Conservation (phyloP, 30 jellyfish, hydroid and myxozoan species). For the Cassiopea xamachana region DNA sequence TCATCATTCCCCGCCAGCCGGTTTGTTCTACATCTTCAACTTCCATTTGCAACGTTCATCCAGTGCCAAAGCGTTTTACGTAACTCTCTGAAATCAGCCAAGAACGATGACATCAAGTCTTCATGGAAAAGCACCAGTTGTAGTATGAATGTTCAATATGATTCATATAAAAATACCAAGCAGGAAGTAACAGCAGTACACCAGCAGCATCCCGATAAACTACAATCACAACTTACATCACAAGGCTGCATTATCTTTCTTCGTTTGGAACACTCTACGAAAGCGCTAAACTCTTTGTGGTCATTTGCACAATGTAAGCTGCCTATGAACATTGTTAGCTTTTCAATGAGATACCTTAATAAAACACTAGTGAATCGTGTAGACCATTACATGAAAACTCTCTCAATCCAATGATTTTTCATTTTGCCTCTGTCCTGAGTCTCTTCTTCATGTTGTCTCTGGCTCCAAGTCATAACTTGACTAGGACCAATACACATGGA, state of each 20-base stretch:
- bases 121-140: background rate
- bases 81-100: background rate
- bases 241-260: background rate
- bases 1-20: background rate
- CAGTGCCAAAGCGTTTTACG: background rate
- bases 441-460: background rate
- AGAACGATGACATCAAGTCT: background rate
- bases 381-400: background rate
- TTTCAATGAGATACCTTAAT: background rate
- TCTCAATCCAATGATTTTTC: background rate
- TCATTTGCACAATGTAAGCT: background rate
- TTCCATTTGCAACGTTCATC: background rate
- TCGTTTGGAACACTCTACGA: background rate
- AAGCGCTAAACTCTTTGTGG: background rate
- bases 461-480: background rate
- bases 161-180: background rate
- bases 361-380: background rate
- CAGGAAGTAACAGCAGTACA: background rate
- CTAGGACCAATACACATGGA: background rate
- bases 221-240: background rate
- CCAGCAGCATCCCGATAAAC: background rate
- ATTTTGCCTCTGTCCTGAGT: background rate
- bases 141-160: background rate
- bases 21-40: background rate
- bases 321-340: background rate